phyloP scores from a whole-genome alignment of 1,140 invertebrate species.

The Drosophila sp. region DNA sequence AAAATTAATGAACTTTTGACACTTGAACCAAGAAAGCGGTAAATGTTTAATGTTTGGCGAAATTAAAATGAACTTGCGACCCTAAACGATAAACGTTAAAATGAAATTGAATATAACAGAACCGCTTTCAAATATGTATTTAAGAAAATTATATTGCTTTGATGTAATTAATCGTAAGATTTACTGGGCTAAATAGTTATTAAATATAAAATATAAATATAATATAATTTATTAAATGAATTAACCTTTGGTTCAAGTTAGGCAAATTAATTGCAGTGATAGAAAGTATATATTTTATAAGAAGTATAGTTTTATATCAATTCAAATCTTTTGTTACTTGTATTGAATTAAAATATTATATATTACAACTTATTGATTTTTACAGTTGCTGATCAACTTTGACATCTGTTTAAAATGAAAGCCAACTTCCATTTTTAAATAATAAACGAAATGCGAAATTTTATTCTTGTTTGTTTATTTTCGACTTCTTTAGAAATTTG shows the following conservation, averaged over 20 bases:
- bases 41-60: slow-evolving; percentile 26
- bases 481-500: neutral
- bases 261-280: too few relatives aligned
- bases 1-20: slow-evolving; percentile 62
- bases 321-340: too few relatives aligned
- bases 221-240: slow-evolving; percentile 1
- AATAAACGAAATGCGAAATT: slow-evolving; percentile 6
- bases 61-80: slow-evolving; percentile 37
- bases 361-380: too few relatives aligned
- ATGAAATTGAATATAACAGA: neutral
- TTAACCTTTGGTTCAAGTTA: too few relatives aligned
- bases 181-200: too few relatives aligned
- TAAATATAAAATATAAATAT: neutral
- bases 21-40: slow-evolving; percentile 36
- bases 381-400: neutral
- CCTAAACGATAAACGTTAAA: neutral
- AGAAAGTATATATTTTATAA: too few relatives aligned
- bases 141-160: too few relatives aligned
- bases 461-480: neutral
- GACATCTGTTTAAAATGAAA: neutral
- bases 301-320: too few relatives aligned
- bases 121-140: neutral
- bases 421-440: neutral
- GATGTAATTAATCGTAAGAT: too few relatives aligned
- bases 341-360: too few relatives aligned